These are phyloP conservation scores for Trichoplusia ni DNA, from an alignment of 1,140 invertebrate genomes.

Conservation along the genomic window DNA sequence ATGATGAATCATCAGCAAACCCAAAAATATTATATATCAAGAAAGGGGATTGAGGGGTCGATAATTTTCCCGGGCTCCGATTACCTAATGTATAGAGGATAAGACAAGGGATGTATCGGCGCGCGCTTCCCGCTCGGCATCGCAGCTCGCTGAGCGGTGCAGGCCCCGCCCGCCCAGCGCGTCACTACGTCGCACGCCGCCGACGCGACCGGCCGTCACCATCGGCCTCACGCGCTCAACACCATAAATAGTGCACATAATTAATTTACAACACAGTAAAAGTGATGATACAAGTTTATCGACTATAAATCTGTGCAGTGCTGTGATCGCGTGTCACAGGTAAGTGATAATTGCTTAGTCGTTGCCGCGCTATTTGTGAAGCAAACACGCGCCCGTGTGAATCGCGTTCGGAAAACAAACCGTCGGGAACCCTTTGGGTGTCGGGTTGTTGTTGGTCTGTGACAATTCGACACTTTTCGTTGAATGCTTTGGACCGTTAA, in stretches of 20 bases:
- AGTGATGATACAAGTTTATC: slow-evolving; percentile 79
- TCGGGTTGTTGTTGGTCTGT: slow-evolving; percentile 54
- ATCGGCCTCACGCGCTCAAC: slow-evolving; percentile 36
- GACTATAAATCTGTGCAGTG: slow-evolving; percentile 78
- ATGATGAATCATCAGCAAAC: background rate
- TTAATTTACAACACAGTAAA: slow-evolving; percentile 76
- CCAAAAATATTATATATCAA: background rate
- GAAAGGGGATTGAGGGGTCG: slow-evolving; percentile 33
- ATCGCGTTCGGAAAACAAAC: slow-evolving; percentile 56
- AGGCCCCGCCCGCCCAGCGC: slow-evolving; percentile 64
- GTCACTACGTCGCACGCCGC: slow-evolving; percentile 64
- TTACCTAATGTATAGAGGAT: slow-evolving; percentile 34
- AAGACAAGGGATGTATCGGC: slow-evolving; percentile 62
- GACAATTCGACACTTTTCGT: slow-evolving; percentile 61
- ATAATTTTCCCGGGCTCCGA: slow-evolving; percentile 44
- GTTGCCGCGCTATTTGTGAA: slow-evolving; percentile 43
- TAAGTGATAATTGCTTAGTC: slow-evolving; percentile 77
- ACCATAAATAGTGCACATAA: slow-evolving; percentile 67
- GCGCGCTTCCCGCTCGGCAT: slow-evolving; percentile 55
- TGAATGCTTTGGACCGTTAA: slow-evolving; percentile 31
- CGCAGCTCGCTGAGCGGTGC: slow-evolving; percentile 15
- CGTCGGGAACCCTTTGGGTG: slow-evolving; percentile 66
- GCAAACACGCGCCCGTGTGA: slow-evolving; percentile 47
- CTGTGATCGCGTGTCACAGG: slow-evolving; percentile 76
- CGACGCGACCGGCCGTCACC: slow-evolving; percentile 65